A percentile compares a stretch with the other conserved stretches of the same genome.
Evolutionary conservation across 1,140 invertebrate genomes (phyloP).

Genomic region (Condylostylus longicornis): DNA sequence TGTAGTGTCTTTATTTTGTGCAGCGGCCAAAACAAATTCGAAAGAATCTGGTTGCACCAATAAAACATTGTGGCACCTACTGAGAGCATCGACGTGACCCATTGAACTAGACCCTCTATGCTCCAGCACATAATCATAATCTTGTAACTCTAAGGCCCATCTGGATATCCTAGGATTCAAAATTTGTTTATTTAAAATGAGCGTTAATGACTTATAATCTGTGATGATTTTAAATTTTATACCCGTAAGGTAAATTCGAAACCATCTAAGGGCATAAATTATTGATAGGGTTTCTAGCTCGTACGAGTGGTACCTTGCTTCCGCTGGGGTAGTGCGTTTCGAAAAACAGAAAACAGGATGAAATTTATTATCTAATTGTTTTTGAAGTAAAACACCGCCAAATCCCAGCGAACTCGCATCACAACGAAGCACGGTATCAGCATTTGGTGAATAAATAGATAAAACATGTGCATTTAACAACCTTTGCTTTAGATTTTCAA

Average conservation of each 20-base stretch:
- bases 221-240: conserved; percentile 32
- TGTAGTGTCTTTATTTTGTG: too few relatives aligned
- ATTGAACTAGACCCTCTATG: conserved; percentile 12
- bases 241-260: conserved; percentile 34
- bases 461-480: conserved; percentile 9
- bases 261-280: conserved; percentile 34
- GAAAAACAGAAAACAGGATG: conserved; percentile 32
- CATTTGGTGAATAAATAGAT: conserved; percentile 7
- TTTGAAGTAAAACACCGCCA: conserved; percentile 22
- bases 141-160: conserved; percentile 14
- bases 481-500: conserved; percentile 6
- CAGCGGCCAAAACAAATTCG: too few relatives aligned
- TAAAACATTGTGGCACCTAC: conserved; percentile 3
- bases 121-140: conserved; percentile 1
- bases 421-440: conserved; percentile 10
- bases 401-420: conserved; percentile 12
- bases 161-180: conserved; percentile 20
- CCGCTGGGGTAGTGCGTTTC: conserved; percentile 21
- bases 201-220: conserved; percentile 24
- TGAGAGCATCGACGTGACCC: conserved; percentile 20
- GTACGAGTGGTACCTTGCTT: conserved; percentile 32
- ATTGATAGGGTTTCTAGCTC: conserved; percentile 37
- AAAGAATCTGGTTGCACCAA: too few relatives aligned
- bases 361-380: conserved; percentile 13
- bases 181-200: conserved; percentile 28